These are phyloP conservation scores for Pristionchus maxplancki DNA, from an alignment of 2,888 invertebrate species.

Conservation along the genomic window DNA sequence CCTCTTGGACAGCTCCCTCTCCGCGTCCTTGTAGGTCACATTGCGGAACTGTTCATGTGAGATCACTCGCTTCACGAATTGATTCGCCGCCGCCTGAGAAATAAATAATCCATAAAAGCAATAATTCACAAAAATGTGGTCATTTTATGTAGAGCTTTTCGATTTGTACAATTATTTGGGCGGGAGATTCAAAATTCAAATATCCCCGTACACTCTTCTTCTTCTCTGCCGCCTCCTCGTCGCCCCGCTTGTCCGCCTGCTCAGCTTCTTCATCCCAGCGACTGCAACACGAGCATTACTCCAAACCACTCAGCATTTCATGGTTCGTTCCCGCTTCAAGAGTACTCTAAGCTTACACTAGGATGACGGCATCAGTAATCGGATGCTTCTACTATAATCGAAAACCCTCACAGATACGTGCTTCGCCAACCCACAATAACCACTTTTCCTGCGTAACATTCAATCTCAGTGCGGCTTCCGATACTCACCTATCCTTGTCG, in stretches of 20 bases:
- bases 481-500: conserved; percentile 83
- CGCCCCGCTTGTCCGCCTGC: conserved; percentile 83
- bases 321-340: too few species aligned
- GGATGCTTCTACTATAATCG: too few species aligned
- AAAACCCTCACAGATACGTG: too few species aligned
- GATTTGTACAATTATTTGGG: not conserved
- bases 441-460: not conserved
- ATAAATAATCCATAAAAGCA: conserved; percentile 1
- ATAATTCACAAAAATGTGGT: not conserved
- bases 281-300: conserved; percentile 82
- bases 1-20: conserved; percentile 91
- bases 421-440: not conserved
- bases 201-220: conserved; percentile 82
- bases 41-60: conserved; percentile 98
- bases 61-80: conserved; percentile 95
- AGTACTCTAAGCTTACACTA: too few species aligned
- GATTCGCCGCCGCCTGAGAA: conserved; percentile 53
- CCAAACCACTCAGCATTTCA: not conserved
- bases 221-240: conserved; percentile 86
- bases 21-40: conserved; percentile 92
- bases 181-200: conserved; percentile 19
- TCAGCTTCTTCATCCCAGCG: conserved; percentile 92
- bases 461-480: too few species aligned
- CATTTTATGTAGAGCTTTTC: not conserved
- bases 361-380: not conserved